phyloP scores from a whole-genome alignment of 2,888 invertebrate genomes.

The Ypsolopha sequella region DNA sequence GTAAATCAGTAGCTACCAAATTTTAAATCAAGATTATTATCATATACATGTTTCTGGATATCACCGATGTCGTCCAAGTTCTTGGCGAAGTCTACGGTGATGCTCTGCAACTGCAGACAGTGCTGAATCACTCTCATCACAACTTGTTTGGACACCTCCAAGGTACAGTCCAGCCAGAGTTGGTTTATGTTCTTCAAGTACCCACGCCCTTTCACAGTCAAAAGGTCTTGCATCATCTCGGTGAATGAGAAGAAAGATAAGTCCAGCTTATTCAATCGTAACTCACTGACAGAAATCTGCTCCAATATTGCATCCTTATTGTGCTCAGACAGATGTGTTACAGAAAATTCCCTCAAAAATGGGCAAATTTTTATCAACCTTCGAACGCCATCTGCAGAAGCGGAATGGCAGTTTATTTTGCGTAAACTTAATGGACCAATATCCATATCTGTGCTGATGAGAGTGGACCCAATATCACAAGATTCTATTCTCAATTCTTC shows the following conservation, averaged over 20 bases:
- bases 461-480: slow-evolving; percentile 60
- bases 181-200: slow-evolving; percentile 38
- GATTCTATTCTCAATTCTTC: slow-evolving; percentile 61
- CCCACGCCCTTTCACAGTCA: slow-evolving; percentile 44
- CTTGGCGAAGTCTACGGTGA: slow-evolving; percentile 42
- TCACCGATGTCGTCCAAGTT: slow-evolving; percentile 36
- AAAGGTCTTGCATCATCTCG: slow-evolving; percentile 43
- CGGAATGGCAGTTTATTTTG: slow-evolving; percentile 60
- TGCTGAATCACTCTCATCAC: slow-evolving; percentile 43
- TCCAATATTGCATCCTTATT: slow-evolving; percentile 56
- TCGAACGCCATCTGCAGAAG: slow-evolving; percentile 50
- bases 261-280: slow-evolving; percentile 42
- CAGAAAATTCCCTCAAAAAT: slow-evolving; percentile 44
- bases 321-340: slow-evolving; percentile 53
- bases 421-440: slow-evolving; percentile 51
- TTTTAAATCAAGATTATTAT: slow-evolving; percentile 56
- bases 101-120: slow-evolving; percentile 42
- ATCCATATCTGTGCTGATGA: slow-evolving; percentile 39
- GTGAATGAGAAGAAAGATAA: slow-evolving; percentile 59
- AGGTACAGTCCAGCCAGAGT: slow-evolving; percentile 60
- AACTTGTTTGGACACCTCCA: slow-evolving; percentile 47
- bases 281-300: slow-evolving; percentile 44
- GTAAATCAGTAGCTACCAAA: slow-evolving; percentile 44
- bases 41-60: slow-evolving; percentile 41
- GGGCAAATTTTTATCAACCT: slow-evolving; percentile 58